phyloP scores from a whole-genome alignment of 2,113 vertebrate genomes.

The Lasiurus cinereus region DNA sequence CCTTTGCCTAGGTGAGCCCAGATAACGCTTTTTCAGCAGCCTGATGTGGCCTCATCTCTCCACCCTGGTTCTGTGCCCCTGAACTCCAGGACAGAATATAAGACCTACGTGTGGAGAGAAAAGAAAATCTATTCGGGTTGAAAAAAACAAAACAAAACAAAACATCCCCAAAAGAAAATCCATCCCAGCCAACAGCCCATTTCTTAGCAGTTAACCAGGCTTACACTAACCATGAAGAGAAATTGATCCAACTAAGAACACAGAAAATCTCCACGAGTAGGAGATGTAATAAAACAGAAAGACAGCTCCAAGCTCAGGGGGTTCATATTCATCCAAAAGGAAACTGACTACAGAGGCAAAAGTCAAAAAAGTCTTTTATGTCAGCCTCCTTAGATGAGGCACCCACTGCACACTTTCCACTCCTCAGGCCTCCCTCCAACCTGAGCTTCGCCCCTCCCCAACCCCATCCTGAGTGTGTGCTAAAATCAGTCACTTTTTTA shows the following conservation, averaged over 20 bases:
- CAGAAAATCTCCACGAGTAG: not conserved
- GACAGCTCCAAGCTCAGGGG: not conserved
- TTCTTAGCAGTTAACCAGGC: not conserved
- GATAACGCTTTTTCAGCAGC: slow-evolving; percentile 57
- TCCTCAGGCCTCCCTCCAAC: not conserved
- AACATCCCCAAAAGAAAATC: not conserved
- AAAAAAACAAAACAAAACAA: not conserved
- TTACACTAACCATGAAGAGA: not conserved
- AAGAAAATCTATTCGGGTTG: not conserved
- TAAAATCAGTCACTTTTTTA: not conserved
- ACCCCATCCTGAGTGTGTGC: not conserved
- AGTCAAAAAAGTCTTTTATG: not conserved
- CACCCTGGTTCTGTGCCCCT: not conserved
- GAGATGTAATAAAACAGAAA: not conserved
- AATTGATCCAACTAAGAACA: not conserved
- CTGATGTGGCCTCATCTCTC: not conserved
- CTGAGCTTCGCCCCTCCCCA: rapidly evolving
- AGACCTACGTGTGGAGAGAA: not conserved
- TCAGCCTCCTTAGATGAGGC: not conserved
- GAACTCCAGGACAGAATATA: not conserved
- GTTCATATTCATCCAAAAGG: not conserved
- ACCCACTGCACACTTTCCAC: not conserved
- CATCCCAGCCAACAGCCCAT: not conserved
- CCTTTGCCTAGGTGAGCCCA: slow-evolving; percentile 58
- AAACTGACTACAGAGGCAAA: not conserved